Base-by-base conservation (phyloP, 2,797 vertebrate genomes). In the Erpetoichthys calabaricus region DNA sequence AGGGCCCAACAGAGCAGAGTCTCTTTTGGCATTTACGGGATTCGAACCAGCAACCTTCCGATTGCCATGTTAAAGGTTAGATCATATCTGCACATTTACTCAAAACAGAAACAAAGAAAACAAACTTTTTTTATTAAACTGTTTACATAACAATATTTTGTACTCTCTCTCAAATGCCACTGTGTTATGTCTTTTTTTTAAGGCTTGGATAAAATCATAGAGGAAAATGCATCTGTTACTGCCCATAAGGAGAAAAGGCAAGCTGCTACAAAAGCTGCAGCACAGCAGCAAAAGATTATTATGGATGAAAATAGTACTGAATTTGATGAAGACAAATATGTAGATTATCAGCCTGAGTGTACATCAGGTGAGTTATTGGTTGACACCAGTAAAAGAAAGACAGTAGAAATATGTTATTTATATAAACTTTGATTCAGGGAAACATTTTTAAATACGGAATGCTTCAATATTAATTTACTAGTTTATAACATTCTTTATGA, bases 141-240 rank as follows among this genome's bases (percentile, higher is more conserved):
- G 0, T 60, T 64, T 66, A 59, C 57, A 45, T 58, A 55, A 47
- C 49, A 55, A n/a, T 6, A 64, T 7, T 51, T 7, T 63, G 7
- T 25, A 2, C 25, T 25, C 25, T 25, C 1, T 58, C 56, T 58
- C 51, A 1, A 9, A 4, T 56, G 44, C 3, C 56, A n/a, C n/a
- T n/a, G n/a, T n/a, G n/a, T n/a, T 25, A 56, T 41, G 42, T 7
- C 25, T 49, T 49, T 7, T 49, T 49, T 49, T 49, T 3, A 49
- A 3, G 90, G 80, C 44, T 69, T 92, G 43, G 76, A 88, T 69
- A 67, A 73, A 63, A 86, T 91, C 65, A 74, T 69, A 8, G 62
- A 74, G 56, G 78, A 80, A 53, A 71, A 63, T 7, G 67, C 68
- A 0, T 5, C 54, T 2, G 41, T 25, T 4, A 25, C 45, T 7